Conservation (phyloP, 2,888 invertebrate species). For the Chymomyza amoena region DNA sequence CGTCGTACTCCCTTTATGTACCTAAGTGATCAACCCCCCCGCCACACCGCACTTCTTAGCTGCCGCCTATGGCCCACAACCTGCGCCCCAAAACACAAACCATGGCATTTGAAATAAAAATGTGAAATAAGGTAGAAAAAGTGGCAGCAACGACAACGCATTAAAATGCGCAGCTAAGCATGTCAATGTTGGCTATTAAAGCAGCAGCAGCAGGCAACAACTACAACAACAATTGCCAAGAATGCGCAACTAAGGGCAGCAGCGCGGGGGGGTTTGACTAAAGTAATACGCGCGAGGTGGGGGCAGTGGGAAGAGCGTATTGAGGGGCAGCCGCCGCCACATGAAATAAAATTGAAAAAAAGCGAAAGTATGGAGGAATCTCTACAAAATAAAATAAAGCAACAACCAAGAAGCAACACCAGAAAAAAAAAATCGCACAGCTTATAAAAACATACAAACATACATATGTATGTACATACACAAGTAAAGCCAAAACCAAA, state of each 20-base stretch:
- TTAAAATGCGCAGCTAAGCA: slow-evolving; percentile 66
- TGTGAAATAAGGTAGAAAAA: slow-evolving; percentile 45
- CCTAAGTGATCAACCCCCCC: neutral
- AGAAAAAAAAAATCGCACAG: slow-evolving; percentile 26
- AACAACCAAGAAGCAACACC: slow-evolving; percentile 33
- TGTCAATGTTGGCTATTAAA: slow-evolving; percentile 68
- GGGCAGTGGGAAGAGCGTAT: neutral
- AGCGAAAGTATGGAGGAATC: slow-evolving; percentile 69
- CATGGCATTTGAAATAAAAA: slow-evolving; percentile 27
- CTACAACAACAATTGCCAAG: slow-evolving; percentile 34
- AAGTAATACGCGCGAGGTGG: neutral
- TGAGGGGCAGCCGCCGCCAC: neutral
- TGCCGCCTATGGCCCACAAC: neutral
- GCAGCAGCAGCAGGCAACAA: slow-evolving; percentile 39
- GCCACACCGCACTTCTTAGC: too few species aligned
- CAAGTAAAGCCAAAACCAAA: slow-evolving; percentile 46
- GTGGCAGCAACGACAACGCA: slow-evolving; percentile 39
- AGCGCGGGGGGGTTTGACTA: neutral
- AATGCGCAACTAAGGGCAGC: slow-evolving; percentile 21
- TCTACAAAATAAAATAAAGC: slow-evolving; percentile 34
- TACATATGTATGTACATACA: neutral
- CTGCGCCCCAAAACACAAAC: slow-evolving; percentile 8
- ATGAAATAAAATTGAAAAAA: slow-evolving; percentile 41
- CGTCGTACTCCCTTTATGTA: neutral
- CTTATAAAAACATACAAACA: neutral